Base-by-base conservation (phyloP, 2,888 invertebrate genomes). In the Drosophila neotestacea region DNA sequence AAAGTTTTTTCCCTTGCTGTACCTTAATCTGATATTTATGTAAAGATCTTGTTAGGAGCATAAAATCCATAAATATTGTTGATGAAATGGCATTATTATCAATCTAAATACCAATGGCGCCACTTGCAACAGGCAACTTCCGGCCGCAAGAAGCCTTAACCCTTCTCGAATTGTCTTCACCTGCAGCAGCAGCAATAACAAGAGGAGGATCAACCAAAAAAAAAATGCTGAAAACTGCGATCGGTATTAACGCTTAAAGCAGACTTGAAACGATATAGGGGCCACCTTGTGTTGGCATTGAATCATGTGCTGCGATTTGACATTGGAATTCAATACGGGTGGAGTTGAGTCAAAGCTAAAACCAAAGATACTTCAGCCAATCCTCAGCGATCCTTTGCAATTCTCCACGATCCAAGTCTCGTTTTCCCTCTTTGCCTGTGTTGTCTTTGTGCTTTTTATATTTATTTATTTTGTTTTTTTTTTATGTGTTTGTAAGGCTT, bases 271-370 rank as follows among this genome's bases (percentile, higher is more conserved):
- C 76, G 76, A 76, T 76, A 79, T 75, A 64, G 52, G 63, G 79
- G 62, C 80, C 79, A 75, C 79, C 79, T 75, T 63, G 76, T 70
- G 44, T 44, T 62, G 63, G 58, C 83, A 83, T 80, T 88, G 89
- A 83, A 79, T 77, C 82, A 88, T 83, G 89, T 66, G 80, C 76
- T 67, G 77, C 77, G 84, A 86, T 83, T 83, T 83, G 89, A 83
- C 83, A 88, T 86, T 88, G 89, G 83, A 83, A 83, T 88, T 83
- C 84, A 83, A 83, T 83, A 88, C 89, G 83, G 84, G 87, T 72
- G 64, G 46, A 81, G 67, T 52, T 52, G 72, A 82, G 64, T 69
- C 67, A 42, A 36, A 55, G 34, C 28, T 16, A 47, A 22, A 54
- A 27, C 34, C 41, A 51, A 44, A 32, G 55, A 44, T 44, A 44